phyloP scores from a whole-genome alignment of 2,888 invertebrate species.

The Drosophila maculinotata region DNA sequence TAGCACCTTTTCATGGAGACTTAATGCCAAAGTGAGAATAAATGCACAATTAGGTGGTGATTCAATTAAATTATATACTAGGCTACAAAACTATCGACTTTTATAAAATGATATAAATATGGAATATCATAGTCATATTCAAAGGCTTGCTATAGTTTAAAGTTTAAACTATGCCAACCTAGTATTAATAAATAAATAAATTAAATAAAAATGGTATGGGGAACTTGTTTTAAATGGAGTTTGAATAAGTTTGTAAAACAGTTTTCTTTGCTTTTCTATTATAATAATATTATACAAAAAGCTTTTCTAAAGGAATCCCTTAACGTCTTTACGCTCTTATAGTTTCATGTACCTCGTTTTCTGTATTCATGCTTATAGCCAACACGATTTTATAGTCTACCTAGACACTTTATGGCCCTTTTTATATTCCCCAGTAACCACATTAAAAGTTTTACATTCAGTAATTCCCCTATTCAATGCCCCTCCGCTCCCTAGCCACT shows the following conservation, averaged over 20 bases:
- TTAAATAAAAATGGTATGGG: too few species aligned
- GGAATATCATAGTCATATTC: too few species aligned
- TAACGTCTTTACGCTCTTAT: not conserved
- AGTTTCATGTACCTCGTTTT: too few species aligned
- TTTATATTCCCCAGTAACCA: constrained; percentile 24
- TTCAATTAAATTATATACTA: too few species aligned
- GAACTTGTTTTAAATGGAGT: too few species aligned
- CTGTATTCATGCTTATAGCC: constrained; percentile 14
- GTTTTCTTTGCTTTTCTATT: too few species aligned
- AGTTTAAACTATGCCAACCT: too few species aligned
- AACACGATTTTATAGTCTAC: constrained; percentile 28
- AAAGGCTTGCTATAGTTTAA: too few species aligned
- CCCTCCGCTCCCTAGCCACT: not conserved
- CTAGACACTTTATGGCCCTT: constrained; percentile 28
- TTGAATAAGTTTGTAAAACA: too few species aligned
- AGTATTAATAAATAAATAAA: too few species aligned
- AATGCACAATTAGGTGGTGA: not conserved
- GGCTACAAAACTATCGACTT: too few species aligned
- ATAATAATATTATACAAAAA: not conserved
- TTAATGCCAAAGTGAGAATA: not conserved
- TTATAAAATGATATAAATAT: too few species aligned
- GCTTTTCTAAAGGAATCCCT: constrained; percentile 1
- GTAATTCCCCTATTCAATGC: constrained; percentile 22
- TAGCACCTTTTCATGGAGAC: constrained; percentile 52
- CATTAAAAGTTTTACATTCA: constrained; percentile 50